A percentile compares a stretch with the other conserved stretches of the same genome.
Evolutionary conservation across 2,888 invertebrate genomes (phyloP).

Genomic region (Blera fallax): DNA sequence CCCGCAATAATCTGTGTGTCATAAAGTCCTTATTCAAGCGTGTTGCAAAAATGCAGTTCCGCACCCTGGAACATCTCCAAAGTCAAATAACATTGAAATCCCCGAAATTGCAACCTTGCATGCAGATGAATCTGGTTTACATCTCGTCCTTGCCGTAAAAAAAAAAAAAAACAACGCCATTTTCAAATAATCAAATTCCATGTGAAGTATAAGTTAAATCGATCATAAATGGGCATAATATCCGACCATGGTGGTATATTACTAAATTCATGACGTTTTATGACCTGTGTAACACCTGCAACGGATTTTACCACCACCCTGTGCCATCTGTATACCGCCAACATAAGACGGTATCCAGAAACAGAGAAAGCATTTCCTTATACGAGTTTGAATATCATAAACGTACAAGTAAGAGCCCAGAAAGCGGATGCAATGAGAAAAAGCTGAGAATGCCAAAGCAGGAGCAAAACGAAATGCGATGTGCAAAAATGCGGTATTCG

Average conservation of each 20-base stretch:
- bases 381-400: no score
- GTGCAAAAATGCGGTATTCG: conserved; percentile 70
- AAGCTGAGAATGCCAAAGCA: neutral
- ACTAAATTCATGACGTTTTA: conserved; percentile 70
- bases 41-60: no score
- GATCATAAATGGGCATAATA: conserved; percentile 61
- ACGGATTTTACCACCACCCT: conserved; percentile 32
- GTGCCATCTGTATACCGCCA: neutral
- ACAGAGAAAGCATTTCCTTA: neutral
- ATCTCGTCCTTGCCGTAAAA: neutral
- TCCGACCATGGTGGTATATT: conserved; percentile 41
- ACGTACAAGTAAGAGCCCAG: neutral
- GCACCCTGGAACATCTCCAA: no score
- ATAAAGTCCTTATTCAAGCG: no score
- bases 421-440: neutral
- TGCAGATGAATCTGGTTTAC: no score
- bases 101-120: no score
- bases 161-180: no score
- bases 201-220: conserved; percentile 54
- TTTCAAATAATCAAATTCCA: conserved; percentile 40
- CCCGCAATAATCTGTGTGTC: no score
- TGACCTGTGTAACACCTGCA: conserved; percentile 71
- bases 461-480: conserved; percentile 41
- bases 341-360: neutral
- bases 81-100: no score